phyloP scores from a whole-genome alignment of 2,888 invertebrate genomes.

The Acleris cristana region DNA sequence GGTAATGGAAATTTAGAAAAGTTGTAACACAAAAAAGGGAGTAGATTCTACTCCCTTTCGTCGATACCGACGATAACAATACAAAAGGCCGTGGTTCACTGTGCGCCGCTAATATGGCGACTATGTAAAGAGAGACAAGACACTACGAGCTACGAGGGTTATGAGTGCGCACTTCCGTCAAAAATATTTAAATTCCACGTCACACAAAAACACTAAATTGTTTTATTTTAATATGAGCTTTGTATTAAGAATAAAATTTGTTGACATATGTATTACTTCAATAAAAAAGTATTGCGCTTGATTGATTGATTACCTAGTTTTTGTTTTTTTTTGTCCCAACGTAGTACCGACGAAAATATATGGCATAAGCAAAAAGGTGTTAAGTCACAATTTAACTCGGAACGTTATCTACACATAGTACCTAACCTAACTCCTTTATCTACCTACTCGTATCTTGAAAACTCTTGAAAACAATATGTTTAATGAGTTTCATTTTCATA shows the following conservation, averaged over 20 bases:
- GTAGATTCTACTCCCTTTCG: conserved; percentile 87
- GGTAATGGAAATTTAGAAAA: conserved; percentile 59
- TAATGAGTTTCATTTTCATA: too few relatives aligned
- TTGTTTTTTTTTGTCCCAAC: conserved; percentile 14
- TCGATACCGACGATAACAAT: conserved; percentile 86
- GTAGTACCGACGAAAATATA: too few relatives aligned
- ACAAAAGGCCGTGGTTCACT: conserved; percentile 73
- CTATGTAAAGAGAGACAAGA: conserved; percentile 70
- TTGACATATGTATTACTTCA: conserved; percentile 16
- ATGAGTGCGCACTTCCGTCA: conserved; percentile 75
- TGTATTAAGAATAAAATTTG: conserved; percentile 37
- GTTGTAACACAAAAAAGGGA: conserved; percentile 78
- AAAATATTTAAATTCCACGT: conserved; percentile 3
- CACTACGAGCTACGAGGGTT: conserved; percentile 34
- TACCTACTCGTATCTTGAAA: too few relatives aligned
- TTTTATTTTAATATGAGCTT: conserved; percentile 29
- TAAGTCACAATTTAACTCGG: too few relatives aligned
- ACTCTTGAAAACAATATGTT: too few relatives aligned
- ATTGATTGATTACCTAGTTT: conserved; percentile 9
- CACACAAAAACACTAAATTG: conserved; percentile 16
- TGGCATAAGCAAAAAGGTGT: too few relatives aligned
- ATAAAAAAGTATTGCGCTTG: conserved; percentile 31
- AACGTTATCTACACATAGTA: too few relatives aligned
- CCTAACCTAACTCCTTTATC: too few relatives aligned
- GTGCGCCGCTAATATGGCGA: conserved; percentile 89